Conservation (phyloP, 2,113 vertebrate species). For the Typhlomys cinereus region DNA sequence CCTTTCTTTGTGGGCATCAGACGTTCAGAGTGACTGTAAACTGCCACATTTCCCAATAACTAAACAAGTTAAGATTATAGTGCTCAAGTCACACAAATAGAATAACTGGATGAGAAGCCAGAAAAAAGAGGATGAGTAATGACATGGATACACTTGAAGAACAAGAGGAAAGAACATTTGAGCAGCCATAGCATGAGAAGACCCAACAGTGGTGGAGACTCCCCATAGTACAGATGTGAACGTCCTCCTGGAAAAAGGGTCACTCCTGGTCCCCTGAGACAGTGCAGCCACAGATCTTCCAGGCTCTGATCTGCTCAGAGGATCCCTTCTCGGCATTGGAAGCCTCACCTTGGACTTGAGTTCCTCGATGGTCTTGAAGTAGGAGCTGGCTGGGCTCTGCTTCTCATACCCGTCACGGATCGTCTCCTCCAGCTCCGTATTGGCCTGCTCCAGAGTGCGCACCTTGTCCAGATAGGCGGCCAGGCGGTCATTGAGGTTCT, state of each 20-base stretch:
- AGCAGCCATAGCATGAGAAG: neutral
- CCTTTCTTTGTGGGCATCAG: neutral
- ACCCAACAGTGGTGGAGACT: too few species aligned
- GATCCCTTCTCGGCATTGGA: neutral
- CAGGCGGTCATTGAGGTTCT: conserved; percentile 94
- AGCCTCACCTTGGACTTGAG: conserved; percentile 84
- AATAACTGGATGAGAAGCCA: conserved; percentile 47
- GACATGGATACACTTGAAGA: neutral
- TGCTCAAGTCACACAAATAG: neutral
- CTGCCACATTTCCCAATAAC: conserved; percentile 31
- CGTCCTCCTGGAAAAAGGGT: neutral
- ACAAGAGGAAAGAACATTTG: neutral
- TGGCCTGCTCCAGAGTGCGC: conserved; percentile 85
- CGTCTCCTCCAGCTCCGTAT: conserved; percentile 86
- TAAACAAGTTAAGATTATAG: neutral
- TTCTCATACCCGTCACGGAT: conserved; percentile 87
- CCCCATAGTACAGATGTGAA: neutral
- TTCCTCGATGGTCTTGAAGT: conserved; percentile 84
- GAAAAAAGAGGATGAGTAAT: neutral
- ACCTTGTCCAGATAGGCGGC: conserved; percentile 91
- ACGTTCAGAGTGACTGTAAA: neutral
- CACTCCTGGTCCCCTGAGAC: neutral
- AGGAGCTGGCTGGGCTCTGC: conserved; percentile 83
- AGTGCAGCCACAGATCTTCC: neutral
- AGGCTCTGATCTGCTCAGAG: neutral